These are phyloP conservation scores for Vesta saturnalis DNA, from an alignment of 2,888 invertebrate genomes.

Conservation along the genomic window DNA sequence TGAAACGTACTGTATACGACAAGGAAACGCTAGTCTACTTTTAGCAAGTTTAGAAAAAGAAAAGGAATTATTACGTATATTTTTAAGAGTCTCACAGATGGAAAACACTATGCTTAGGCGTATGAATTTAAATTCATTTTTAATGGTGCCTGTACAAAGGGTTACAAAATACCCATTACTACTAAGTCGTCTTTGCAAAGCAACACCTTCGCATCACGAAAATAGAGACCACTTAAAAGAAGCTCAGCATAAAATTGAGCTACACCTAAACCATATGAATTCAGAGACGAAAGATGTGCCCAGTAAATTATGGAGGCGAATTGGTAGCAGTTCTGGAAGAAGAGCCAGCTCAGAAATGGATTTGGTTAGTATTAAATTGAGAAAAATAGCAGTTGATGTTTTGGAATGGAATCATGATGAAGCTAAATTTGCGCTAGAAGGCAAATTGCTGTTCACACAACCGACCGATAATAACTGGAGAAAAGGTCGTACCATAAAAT, in stretches of 20 bases:
- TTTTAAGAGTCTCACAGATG: slow-evolving; percentile 95
- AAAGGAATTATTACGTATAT: slow-evolving; percentile 92
- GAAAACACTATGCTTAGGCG: slow-evolving; percentile 91
- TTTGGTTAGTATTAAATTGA: slow-evolving; percentile 87
- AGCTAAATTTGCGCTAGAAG: slow-evolving; percentile 90
- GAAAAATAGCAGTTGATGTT: slow-evolving; percentile 94
- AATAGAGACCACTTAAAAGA: slow-evolving; percentile 85
- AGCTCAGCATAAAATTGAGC: slow-evolving; percentile 92
- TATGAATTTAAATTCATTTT: slow-evolving; percentile 97
- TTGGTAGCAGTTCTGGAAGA: slow-evolving; percentile 79
- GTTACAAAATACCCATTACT: slow-evolving; percentile 96
- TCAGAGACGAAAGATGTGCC: slow-evolving; percentile 92
- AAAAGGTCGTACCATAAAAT: slow-evolving; percentile 87
- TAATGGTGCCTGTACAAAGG: slow-evolving; percentile 97
- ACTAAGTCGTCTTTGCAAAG: slow-evolving; percentile 88
- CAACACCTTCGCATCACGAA: slow-evolving; percentile 85
- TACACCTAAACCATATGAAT: slow-evolving; percentile 94
- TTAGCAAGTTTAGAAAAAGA: slow-evolving; percentile 93
- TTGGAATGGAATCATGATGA: slow-evolving; percentile 96
- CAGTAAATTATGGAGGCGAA: slow-evolving; percentile 89
- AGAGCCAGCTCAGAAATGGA: slow-evolving; percentile 85
- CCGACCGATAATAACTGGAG: slow-evolving; percentile 93
- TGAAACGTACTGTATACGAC: slow-evolving; percentile 93
- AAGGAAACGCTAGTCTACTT: slow-evolving; percentile 88
- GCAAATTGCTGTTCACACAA: slow-evolving; percentile 86